Percentiles rank a stretch among this genome's conserved stretches.
Conservation (phyloP, 2,888 invertebrate genomes). For the Hedychridium roseum region DNA sequence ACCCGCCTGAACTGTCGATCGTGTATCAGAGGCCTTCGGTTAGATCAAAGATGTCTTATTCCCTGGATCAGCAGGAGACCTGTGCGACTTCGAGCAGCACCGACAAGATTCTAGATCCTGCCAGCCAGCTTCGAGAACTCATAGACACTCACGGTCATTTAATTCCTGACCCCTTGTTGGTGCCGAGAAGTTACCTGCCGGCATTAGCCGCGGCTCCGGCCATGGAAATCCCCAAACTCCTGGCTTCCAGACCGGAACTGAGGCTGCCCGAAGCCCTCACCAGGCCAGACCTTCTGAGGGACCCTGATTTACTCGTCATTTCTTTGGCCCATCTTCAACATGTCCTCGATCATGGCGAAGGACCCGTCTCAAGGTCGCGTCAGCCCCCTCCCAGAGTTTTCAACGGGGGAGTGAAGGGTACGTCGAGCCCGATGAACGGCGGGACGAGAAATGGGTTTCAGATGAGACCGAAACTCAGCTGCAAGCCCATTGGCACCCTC, state of each 20-base stretch:
- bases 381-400: constrained; percentile 15
- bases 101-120: constrained; percentile 62
- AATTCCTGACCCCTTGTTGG: constrained; percentile 82
- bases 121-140: constrained; percentile 76
- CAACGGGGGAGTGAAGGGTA: constrained; percentile 15
- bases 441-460: constrained; percentile 17
- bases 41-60: constrained; percentile 10
- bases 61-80: constrained; percentile 13
- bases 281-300: constrained; percentile 76
- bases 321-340: constrained; percentile 75
- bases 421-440: constrained; percentile 20
- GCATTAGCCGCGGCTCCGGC: constrained; percentile 77
- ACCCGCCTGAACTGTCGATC: too few relatives aligned
- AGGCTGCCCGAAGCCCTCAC: constrained; percentile 78
- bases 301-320: constrained; percentile 81
- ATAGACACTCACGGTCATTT: constrained; percentile 73
- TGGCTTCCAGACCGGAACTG: constrained; percentile 77
- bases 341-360: constrained; percentile 56
- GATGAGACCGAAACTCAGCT: constrained; percentile 53
- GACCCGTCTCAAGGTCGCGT: constrained; percentile 38
- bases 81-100: constrained; percentile 35
- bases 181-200: constrained; percentile 79
- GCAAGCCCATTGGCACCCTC: constrained; percentile 58
- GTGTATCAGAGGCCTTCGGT: constrained; percentile 23
- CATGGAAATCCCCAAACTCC: constrained; percentile 78